phyloP scores from a whole-genome alignment of 2,888 invertebrate genomes.

The Drosophila paracracens region DNA sequence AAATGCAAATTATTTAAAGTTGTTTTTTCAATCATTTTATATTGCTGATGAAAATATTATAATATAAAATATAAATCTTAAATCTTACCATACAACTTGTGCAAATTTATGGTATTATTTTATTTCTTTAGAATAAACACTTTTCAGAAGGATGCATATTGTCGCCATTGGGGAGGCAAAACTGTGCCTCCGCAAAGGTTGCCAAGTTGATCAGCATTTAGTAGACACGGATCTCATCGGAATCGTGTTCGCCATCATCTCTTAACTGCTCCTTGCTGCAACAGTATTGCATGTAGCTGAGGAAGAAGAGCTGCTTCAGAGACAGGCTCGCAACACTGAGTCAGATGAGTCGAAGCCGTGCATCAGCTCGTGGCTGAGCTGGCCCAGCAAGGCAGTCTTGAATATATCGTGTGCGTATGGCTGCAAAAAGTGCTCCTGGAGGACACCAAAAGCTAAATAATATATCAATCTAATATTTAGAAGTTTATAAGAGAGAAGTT shows the following conservation, averaged over 20 bases:
- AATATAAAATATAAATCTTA: no score
- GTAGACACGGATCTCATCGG: slow-evolving; percentile 70
- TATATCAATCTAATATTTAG: no score
- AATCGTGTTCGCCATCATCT: slow-evolving; percentile 68
- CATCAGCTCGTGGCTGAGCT: slow-evolving; percentile 79
- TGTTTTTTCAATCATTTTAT: neutral
- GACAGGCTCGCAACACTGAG: slow-evolving; percentile 37
- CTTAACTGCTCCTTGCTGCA: slow-evolving; percentile 54
- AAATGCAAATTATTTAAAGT: neutral
- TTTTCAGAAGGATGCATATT: slow-evolving; percentile 65
- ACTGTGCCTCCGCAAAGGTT: slow-evolving; percentile 64
- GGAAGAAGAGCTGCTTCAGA: slow-evolving; percentile 68
- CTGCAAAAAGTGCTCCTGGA: slow-evolving; percentile 65
- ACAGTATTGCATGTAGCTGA: slow-evolving; percentile 81
- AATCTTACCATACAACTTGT: neutral
- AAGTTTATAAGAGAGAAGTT: no score
- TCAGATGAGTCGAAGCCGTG: slow-evolving; percentile 73
- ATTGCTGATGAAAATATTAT: no score
- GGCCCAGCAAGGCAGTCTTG: slow-evolving; percentile 74
- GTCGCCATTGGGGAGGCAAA: slow-evolving; percentile 53
- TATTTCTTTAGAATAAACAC: neutral
- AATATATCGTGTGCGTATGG: slow-evolving; percentile 59
- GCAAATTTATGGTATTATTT: neutral
- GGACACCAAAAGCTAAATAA: slow-evolving; percentile 5
- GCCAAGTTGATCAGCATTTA: slow-evolving; percentile 67